phyloP scores from a whole-genome alignment of 1,140 invertebrate genomes.

The Sitophilus oryzae region DNA sequence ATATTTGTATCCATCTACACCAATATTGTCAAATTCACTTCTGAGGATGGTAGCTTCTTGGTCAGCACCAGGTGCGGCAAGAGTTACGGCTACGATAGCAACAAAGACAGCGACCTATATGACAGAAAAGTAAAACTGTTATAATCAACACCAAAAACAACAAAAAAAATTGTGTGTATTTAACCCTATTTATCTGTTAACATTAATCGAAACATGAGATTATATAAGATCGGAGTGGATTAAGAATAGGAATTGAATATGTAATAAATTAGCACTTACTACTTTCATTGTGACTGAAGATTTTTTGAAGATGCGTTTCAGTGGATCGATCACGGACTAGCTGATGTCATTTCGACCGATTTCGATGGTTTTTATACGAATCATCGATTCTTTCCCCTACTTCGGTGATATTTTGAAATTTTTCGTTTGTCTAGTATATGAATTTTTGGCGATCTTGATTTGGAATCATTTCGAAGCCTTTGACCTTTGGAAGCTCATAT shows the following conservation, averaged over 20 bases:
- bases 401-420: background rate
- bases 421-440: too few relatives aligned
- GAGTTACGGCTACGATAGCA: conserved; percentile 30
- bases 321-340: background rate
- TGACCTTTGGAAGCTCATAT: too few relatives aligned
- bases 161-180: too few relatives aligned
- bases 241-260: too few relatives aligned
- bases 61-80: conserved; percentile 37
- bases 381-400: background rate
- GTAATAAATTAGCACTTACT: conserved; percentile 5
- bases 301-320: background rate
- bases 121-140: conserved; percentile 1
- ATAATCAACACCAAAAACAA: background rate
- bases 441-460: too few relatives aligned
- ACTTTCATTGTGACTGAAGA: conserved; percentile 11
- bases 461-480: too few relatives aligned
- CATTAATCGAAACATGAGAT: too few relatives aligned
- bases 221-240: too few relatives aligned
- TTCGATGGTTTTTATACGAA: background rate
- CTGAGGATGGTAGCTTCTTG: conserved; percentile 39
- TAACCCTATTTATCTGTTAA: too few relatives aligned
- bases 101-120: conserved; percentile 3
- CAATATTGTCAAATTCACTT: conserved; percentile 44
- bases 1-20: conserved; percentile 44
- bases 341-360: background rate